phyloP scores from a whole-genome alignment of 2,888 invertebrate genomes.

The Ligdia adustata region DNA sequence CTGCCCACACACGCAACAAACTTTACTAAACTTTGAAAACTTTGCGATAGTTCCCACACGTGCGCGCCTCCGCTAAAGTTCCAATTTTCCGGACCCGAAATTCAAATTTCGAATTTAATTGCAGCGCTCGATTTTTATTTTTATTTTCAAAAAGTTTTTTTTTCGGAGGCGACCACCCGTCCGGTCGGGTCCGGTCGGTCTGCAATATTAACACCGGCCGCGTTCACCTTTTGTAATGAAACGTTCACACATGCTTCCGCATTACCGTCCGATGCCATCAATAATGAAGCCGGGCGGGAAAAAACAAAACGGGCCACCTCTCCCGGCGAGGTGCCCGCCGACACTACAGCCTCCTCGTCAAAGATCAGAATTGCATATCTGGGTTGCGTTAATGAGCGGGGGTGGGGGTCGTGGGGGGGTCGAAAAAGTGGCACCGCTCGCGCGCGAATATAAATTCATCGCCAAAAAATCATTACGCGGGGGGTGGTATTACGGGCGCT shows the following conservation, averaged over 20 bases:
- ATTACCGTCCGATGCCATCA: slow-evolving; percentile 84
- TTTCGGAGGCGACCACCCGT: slow-evolving; percentile 77
- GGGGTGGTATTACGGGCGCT: slow-evolving; percentile 87
- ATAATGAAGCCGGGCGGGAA: slow-evolving; percentile 85
- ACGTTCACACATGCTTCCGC: slow-evolving; percentile 84
- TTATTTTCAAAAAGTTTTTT: slow-evolving; percentile 55
- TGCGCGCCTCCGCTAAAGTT: slow-evolving; percentile 46
- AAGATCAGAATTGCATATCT: slow-evolving; percentile 88
- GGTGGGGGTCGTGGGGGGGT: slow-evolving; percentile 73
- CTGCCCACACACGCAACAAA: slow-evolving; percentile 72
- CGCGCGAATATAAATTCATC: slow-evolving; percentile 90
- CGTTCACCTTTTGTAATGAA: slow-evolving; percentile 84
- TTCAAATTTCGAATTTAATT: slow-evolving; percentile 45
- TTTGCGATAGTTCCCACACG: slow-evolving; percentile 61
- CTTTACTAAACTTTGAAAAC: slow-evolving; percentile 68
- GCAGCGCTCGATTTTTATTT: slow-evolving; percentile 55
- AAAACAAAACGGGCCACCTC: slow-evolving; percentile 83
- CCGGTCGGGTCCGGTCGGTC: slow-evolving; percentile 81
- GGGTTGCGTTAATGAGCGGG: slow-evolving; percentile 86
- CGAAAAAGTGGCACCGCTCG: slow-evolving; percentile 85
- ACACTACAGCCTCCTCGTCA: slow-evolving; percentile 85
- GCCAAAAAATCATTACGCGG: slow-evolving; percentile 95
- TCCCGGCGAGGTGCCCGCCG: slow-evolving; percentile 81
- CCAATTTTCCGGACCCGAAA: slow-evolving; percentile 46
- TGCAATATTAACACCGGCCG: slow-evolving; percentile 82